A percentile compares a stretch with the other conserved stretches of the same genome.
Conservation (phyloP, 2,797 vertebrate species). For the Mormyrops boulengeri region DNA sequence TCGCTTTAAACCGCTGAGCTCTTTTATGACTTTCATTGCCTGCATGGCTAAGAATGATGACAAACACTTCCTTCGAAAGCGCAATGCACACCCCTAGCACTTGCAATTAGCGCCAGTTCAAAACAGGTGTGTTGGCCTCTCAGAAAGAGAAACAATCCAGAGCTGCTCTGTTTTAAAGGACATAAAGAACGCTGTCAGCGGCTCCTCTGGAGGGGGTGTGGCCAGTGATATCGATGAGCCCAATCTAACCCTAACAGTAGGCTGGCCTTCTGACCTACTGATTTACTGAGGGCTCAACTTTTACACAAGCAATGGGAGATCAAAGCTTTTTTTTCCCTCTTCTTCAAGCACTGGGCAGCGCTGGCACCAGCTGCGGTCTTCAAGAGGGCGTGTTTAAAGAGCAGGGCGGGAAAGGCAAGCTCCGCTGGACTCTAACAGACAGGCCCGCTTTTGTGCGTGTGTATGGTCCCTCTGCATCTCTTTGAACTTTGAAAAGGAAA, state of each 20-base stretch:
- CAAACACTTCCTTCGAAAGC: neutral
- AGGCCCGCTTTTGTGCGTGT: slow-evolving; percentile 8
- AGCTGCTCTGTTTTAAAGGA: neutral
- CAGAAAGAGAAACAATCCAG: slow-evolving; percentile 1
- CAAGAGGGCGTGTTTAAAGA: slow-evolving; percentile 11
- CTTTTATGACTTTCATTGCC: neutral
- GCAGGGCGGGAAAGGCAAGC: neutral
- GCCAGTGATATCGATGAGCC: slow-evolving; percentile 18
- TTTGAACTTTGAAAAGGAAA: slow-evolving; percentile 18
- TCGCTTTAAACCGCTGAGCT: neutral
- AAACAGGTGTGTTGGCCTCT: slow-evolving; percentile 1
- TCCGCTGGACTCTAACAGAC: neutral
- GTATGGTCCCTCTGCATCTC: neutral
- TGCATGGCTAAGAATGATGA: neutral
- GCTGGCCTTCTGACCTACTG: slow-evolving; percentile 9
- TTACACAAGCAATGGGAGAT: slow-evolving; percentile 22
- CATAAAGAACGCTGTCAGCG: slow-evolving; percentile 4
- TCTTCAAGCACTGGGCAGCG: neutral
- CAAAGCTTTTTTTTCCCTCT: neutral
- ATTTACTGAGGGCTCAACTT: slow-evolving; percentile 19
- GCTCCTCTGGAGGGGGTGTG: neutral
- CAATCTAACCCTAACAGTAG: neutral
- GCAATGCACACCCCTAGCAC: neutral
- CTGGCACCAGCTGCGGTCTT: neutral
- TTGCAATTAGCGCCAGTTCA: slow-evolving; percentile 2